Evolutionary conservation across 2,797 vertebrate genomes (phyloP).

Genomic region (Aeoliscus strigatus): DNA sequence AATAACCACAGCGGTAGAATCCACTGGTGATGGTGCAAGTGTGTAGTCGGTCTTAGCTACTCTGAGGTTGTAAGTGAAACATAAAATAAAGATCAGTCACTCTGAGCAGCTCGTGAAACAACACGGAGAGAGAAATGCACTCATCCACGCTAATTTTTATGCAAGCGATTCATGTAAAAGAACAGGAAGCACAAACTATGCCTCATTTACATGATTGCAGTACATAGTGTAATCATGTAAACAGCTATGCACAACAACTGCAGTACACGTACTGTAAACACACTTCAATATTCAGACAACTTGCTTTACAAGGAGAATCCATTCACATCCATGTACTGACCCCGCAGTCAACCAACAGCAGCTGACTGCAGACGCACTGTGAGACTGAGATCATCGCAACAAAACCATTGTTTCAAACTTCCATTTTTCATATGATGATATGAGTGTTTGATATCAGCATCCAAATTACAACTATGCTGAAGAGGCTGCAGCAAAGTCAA

Average conservation of each 20-base stretch:
- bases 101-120: conserved; percentile 19
- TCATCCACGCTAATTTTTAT: conserved; percentile 37
- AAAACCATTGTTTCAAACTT: too few relatives aligned
- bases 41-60: not conserved
- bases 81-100: conserved; percentile 22
- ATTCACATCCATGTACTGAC: conserved; percentile 25
- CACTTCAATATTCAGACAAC: conserved; percentile 42
- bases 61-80: conserved; percentile 1
- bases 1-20: too few relatives aligned
- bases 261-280: conserved; percentile 34
- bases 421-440: too few relatives aligned
- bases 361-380: not conserved
- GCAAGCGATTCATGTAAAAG: conserved; percentile 24
- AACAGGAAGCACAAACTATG: conserved; percentile 30
- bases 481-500: too few relatives aligned
- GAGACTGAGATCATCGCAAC: too few relatives aligned
- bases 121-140: conserved; percentile 29
- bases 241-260: conserved; percentile 29
- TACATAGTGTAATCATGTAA: conserved; percentile 47
- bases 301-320: conserved; percentile 45
- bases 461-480: too few relatives aligned
- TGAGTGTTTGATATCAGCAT: too few relatives aligned
- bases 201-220: conserved; percentile 49
- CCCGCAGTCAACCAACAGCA: too few relatives aligned
- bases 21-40: conserved; percentile 14